A percentile compares a stretch with the other conserved stretches of the same genome.
phyloP scores from a whole-genome alignment of 1,140 invertebrate species.

The Tenebrio molitor region DNA sequence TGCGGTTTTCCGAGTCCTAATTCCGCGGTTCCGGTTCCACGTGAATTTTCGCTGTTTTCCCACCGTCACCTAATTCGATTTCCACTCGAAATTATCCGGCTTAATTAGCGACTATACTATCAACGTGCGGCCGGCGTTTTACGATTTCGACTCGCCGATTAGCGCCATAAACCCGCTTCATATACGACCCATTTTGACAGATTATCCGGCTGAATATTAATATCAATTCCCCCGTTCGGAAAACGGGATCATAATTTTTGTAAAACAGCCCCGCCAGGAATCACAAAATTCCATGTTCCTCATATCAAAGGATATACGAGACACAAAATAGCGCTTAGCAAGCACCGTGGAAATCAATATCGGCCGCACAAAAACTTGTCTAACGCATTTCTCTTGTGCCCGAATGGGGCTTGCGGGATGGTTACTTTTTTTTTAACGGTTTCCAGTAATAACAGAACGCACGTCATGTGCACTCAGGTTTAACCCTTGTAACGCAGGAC shows the following conservation, averaged over 20 bases:
- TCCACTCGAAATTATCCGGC: no score
- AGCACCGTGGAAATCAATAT: constrained; percentile 44
- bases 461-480: constrained; percentile 5
- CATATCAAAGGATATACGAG: constrained; percentile 49
- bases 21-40: not conserved
- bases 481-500: constrained; percentile 1
- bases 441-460: not conserved
- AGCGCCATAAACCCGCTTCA: not conserved
- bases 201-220: constrained; percentile 11
- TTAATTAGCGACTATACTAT: no score
- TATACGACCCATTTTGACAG: constrained; percentile 27
- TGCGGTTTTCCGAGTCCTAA: not conserved
- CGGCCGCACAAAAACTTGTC: constrained; percentile 37
- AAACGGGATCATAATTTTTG: constrained; percentile 34
- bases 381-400: not conserved
- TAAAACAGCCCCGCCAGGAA: constrained; percentile 19
- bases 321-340: constrained; percentile 48
- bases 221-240: constrained; percentile 10
- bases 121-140: no score
- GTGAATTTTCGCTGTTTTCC: no score
- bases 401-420: constrained; percentile 19
- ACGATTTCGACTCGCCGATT: constrained; percentile 13
- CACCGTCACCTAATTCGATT: constrained; percentile 10
- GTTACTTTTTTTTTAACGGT: not conserved
- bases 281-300: constrained; percentile 41